Evolutionary conservation across 2,888 invertebrate species (phyloP).

Genomic region (Chrysopilus asiliformis): DNA sequence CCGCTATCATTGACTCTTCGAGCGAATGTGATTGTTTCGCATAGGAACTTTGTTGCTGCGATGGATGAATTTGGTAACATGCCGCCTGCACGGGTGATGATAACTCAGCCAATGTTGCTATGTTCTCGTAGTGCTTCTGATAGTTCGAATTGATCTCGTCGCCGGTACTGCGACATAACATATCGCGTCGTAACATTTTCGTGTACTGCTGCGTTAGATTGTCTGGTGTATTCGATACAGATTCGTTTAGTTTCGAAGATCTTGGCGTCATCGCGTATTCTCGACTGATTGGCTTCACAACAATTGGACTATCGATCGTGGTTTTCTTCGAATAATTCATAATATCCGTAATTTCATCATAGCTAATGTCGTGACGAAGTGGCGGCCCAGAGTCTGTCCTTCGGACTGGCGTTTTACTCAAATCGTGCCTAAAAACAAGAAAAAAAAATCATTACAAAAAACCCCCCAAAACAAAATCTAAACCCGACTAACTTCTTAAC

Average conservation of each 20-base stretch:
- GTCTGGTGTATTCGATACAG: constrained; percentile 4
- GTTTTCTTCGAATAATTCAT: constrained; percentile 1
- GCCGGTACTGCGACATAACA: constrained; percentile 35
- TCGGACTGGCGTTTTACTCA: constrained; percentile 13
- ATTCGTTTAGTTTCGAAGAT: constrained; percentile 7
- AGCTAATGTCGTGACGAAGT: constrained; percentile 16
- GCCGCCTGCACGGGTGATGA: constrained; percentile 8
- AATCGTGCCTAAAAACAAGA: constrained; percentile 11
- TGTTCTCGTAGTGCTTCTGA: constrained; percentile 17
- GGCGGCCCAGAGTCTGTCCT: constrained; percentile 18
- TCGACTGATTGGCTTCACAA: neutral
- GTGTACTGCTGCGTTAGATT: constrained; percentile 3
- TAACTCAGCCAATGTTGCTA: constrained; percentile 10
- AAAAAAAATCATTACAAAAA: neutral
- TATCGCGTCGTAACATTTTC: constrained; percentile 23
- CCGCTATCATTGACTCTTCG: constrained; percentile 6
- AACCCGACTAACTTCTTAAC: constrained; percentile 14
- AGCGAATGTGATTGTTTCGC: constrained; percentile 13
- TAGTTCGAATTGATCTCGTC: constrained; percentile 36
- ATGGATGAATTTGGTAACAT: constrained; percentile 5
- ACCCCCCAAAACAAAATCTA: neutral
- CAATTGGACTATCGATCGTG: neutral
- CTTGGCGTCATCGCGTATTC: constrained; percentile 2
- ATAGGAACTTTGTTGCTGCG: constrained; percentile 17
- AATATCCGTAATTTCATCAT: constrained; percentile 17